Base-by-base conservation (phyloP, 2,797 vertebrate species). In the Epinephelus malabaricus region DNA sequence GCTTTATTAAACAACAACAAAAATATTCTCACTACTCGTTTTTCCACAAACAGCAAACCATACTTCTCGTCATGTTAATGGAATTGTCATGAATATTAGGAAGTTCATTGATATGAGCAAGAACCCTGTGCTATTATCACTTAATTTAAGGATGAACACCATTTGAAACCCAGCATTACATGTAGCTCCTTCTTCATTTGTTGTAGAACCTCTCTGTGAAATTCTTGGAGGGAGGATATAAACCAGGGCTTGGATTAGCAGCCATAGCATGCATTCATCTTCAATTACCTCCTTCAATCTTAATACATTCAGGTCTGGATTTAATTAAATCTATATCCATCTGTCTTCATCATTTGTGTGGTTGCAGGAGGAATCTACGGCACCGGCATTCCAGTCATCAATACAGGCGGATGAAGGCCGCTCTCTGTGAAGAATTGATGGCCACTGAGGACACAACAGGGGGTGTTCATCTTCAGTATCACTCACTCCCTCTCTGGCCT, bases 251-350 rank as follows among this genome's bases (percentile, higher is more conserved):
- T 82, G 62, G 69, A 81, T 84, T 79, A 85, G 82, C 69, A 80
- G 73, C 67, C 81, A 63, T 55, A 68, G 85, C 65, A 27, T 71
- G 69, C 77, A 81, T 94, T 94, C 89, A 83, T 94, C 91, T 90
- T 89, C 87, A 78, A 73, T 90, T 85, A 86, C 84, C 92, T 82
- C 78, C 79, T 83, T 93, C 92, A 82, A 94, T 95, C 92, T 93
- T 94, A 90, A 93, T 93, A 68, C 85, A 91, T 91, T 92, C 92
- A 89, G 76, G 60, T 83, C 69, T 21, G 72, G 86, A 90, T 94
- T 94, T 92, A 93, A 95, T 94, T 92, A 94, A 92, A 89, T 87
- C 85, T 67, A 79, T 87, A 87, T 90, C 79, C 81, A 92, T 95
- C 93, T 76, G 90, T 94, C 94, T 94, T 93, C 91, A 91, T 93